phyloP scores from a whole-genome alignment of 1,140 invertebrate genomes.

The Sinella curviseta region DNA sequence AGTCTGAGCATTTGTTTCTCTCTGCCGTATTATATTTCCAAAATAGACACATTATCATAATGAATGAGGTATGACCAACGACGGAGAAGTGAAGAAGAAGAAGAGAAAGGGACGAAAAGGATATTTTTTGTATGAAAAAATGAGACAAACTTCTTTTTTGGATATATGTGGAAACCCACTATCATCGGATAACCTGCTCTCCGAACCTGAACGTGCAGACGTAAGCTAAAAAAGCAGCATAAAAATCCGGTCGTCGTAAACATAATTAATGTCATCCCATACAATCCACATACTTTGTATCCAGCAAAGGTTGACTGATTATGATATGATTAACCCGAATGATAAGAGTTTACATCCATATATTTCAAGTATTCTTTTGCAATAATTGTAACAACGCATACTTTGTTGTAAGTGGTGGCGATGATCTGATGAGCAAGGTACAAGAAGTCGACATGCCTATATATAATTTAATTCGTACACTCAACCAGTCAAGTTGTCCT shows the following conservation, averaged over 20 bases:
- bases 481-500: no score
- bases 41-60: neutral
- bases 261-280: constrained; percentile 4
- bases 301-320: neutral
- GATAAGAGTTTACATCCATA: neutral
- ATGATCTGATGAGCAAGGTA: no score
- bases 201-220: neutral
- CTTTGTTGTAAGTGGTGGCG: no score
- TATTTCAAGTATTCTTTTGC: neutral
- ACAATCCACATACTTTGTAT: neutral
- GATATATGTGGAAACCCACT: neutral
- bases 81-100: neutral
- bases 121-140: neutral
- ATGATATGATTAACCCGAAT: neutral
- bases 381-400: no score
- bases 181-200: neutral
- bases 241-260: constrained; percentile 14
- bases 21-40: no score
- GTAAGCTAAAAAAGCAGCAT: neutral
- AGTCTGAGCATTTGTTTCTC: no score
- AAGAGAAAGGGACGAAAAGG: neutral
- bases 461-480: no score
- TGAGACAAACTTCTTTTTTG: neutral
- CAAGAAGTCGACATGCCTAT: no score
- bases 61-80: neutral